Evolutionary conservation across 2,113 vertebrate genomes (phyloP), one percentile per base, ranked within the genome.

Genomic region (Ochotona curzoniae): DNA sequence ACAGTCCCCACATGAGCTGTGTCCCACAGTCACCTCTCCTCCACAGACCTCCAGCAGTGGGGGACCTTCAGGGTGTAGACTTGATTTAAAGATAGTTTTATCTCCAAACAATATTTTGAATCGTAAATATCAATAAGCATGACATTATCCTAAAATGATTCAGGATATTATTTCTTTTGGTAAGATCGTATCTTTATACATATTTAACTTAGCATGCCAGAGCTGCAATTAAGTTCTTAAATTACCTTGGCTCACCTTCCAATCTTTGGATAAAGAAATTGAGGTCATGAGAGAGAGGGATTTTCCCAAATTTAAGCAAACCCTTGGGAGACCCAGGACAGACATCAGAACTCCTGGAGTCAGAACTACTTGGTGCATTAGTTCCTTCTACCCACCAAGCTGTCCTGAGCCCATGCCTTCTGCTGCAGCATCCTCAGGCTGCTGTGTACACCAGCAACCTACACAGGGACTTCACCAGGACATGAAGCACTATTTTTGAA

Each of bases 351-450:
- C n/a, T 18, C 51, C 28, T 73, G n/a, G 64, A 69, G 73, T 12
- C 32, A 44, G 38, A 44, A 44, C 38, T 44, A 4, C 23, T 15
- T 8, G 3, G 2, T 49, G 64, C 9, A 1, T 3, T 17, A 20
- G 6, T 47, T 23, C n/a, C 8, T 63, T 73, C 60, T 7, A 35
- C 15, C 26, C 8, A 51, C 17, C 35, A 11, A 83, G 15, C 10
- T 11, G 1, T 12, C 35, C 25, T 25, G 38, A 54, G 0, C 25
- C 3, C 30, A n/a, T n/a, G 15, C 44, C 30, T 66, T 78, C 51
- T 15, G 8, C 7, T 28, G 5, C 1, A 32, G 9, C 4, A 15
- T 6, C 2, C 4, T 44, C 35, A 8, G 10, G 1, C 28, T 44
- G 2, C 2, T 1, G 1, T 8, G 11, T 32, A 60, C 28, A n/a